Conservation (phyloP, 2,113 vertebrate genomes). For the Dendropsophus ebraccatus region DNA sequence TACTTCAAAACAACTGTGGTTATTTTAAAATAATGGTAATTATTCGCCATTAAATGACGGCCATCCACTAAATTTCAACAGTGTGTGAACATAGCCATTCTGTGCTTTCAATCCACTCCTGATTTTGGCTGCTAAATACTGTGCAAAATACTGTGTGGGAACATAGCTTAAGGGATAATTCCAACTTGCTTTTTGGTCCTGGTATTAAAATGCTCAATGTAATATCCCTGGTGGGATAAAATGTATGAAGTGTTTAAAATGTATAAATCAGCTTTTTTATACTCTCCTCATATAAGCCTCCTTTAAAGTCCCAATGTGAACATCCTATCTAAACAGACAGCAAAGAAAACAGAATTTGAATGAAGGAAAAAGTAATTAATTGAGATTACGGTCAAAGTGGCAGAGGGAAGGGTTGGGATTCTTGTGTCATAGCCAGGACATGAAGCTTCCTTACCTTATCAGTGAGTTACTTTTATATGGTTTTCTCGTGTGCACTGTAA, state of each 20-base stretch:
- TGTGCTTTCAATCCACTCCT: no score
- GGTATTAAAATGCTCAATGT: no score
- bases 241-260: no score
- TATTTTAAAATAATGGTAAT: no score
- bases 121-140: no score
- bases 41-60: no score
- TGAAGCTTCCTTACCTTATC: no score
- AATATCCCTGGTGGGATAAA: no score
- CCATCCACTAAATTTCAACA: no score
- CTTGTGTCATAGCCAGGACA: not conserved
- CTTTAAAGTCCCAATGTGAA: not conserved
- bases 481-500: not conserved
- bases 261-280: not conserved
- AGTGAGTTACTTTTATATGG: not conserved
- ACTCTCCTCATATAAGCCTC: not conserved
- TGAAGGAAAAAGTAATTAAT: not conserved
- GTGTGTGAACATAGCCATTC: no score
- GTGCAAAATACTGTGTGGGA: no score
- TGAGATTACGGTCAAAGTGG: not conserved
- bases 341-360: not conserved
- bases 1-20: no score
- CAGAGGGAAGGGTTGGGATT: not conserved
- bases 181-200: not conserved
- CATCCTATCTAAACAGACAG: not conserved
- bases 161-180: not conserved